These are phyloP conservation scores for Lithobates pipiens DNA, from an alignment of 2,797 vertebrate species.

Conservation along the genomic window DNA sequence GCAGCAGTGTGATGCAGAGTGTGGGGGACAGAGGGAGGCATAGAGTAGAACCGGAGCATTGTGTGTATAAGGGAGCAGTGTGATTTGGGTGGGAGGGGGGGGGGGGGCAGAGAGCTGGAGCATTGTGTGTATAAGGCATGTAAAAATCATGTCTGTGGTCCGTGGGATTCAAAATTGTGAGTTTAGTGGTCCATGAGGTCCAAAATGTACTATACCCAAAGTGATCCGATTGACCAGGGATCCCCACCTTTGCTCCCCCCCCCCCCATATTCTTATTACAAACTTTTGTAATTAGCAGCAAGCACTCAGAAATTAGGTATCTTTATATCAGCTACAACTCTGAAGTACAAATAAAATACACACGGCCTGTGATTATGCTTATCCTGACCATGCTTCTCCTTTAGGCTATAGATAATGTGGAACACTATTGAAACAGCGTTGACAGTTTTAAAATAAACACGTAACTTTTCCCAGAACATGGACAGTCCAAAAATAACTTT, in stretches of 20 bases:
- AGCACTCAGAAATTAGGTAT: neutral
- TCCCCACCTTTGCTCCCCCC: too few relatives aligned
- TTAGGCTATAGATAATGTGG: neutral
- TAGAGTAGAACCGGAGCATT: too few relatives aligned
- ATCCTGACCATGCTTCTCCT: neutral
- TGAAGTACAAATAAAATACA: neutral
- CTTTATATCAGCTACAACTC: neutral
- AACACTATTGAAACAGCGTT: neutral
- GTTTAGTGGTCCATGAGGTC: too few relatives aligned
- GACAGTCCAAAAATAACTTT: conserved; percentile 52
- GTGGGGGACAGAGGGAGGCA: too few relatives aligned
- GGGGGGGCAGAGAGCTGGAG: too few relatives aligned
- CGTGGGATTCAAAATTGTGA: too few relatives aligned
- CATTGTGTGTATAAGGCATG: too few relatives aligned
- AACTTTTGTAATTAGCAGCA: neutral
- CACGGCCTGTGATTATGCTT: neutral
- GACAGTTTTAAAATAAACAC: conserved; percentile 58
- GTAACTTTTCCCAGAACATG: conserved; percentile 54
- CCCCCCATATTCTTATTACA: neutral
- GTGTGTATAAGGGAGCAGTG: too few relatives aligned
- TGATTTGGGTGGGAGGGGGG: too few relatives aligned
- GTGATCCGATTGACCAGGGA: too few relatives aligned
- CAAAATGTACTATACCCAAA: neutral
- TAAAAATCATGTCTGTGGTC: too few relatives aligned
- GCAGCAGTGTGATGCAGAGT: too few relatives aligned